These are phyloP conservation scores for Lycopodina hypogea DNA, from an alignment of 37 sponge, comb jelly and placozoan genomes.

Conservation along the genomic window DNA sequence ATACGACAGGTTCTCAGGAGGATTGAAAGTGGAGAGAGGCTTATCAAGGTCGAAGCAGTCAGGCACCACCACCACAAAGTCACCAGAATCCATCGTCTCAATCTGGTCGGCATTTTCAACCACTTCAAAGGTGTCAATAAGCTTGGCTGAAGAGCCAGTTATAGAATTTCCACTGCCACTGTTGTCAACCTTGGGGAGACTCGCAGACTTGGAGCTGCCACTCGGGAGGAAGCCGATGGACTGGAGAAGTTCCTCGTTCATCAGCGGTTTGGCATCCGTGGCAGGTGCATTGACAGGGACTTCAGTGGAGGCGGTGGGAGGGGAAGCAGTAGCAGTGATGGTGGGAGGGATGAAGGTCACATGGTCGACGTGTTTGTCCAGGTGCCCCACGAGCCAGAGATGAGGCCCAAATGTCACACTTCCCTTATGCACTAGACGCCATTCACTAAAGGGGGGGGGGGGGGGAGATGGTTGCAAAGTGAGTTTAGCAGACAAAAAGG, in stretches of 20 bases:
- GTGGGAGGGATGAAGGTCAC: conserved; percentile 7
- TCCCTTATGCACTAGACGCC: conserved; percentile 55
- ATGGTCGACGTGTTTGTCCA: background rate
- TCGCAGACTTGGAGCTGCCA: background rate
- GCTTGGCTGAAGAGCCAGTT: background rate
- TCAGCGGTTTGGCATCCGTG: background rate
- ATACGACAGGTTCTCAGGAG: background rate
- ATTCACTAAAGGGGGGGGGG: conserved; percentile 25
- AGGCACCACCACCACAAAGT: conserved; percentile 66
- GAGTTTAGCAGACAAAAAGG: too few relatives aligned
- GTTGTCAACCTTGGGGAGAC: background rate
- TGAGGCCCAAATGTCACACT: conserved; percentile 53
- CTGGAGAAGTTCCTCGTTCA: conserved; percentile 31
- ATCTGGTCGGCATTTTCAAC: conserved; percentile 33
- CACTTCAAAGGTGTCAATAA: conserved; percentile 28
- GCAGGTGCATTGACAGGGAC: background rate
- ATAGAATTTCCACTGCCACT: background rate
- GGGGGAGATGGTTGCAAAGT: too few relatives aligned
- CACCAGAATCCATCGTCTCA: conserved; percentile 21
- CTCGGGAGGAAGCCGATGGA: conserved; percentile 31
- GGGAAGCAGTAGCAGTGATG: background rate
- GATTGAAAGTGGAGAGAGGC: conserved; percentile 39
- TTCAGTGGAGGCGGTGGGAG: background rate
- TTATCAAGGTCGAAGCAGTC: conserved; percentile 64
- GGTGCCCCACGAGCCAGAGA: conserved; percentile 54